These are phyloP conservation scores for Clarias laeviceps DNA, from an alignment of 2,797 vertebrate genomes.

Conservation along the genomic window DNA sequence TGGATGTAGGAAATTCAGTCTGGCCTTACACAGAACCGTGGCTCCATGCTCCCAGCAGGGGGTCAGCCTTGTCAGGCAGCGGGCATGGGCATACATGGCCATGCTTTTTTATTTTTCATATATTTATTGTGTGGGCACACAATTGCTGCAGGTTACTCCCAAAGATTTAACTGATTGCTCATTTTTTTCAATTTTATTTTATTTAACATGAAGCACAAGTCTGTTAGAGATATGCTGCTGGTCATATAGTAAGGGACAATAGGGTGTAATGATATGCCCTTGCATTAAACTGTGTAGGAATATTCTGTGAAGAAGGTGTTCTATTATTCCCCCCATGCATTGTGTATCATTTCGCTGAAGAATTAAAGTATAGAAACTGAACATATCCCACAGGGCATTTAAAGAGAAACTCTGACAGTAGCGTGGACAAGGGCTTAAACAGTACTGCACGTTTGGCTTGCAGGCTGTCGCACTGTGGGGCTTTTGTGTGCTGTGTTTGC, in stretches of 20 bases:
- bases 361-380: neutral
- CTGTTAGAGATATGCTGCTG: neutral
- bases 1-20: constrained; percentile 41
- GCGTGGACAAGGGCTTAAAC: neutral
- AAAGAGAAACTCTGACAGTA: constrained; percentile 22
- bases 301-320: neutral
- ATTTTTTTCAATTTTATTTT: constrained; percentile 36
- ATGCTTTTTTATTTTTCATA: constrained; percentile 70
- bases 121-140: constrained; percentile 68
- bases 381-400: constrained; percentile 11
- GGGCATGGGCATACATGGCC: constrained; percentile 61
- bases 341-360: neutral
- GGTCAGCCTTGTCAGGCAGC: constrained; percentile 33
- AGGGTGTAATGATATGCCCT: constrained; percentile 1
- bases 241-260: constrained; percentile 34
- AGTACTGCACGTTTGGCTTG: constrained; percentile 19
- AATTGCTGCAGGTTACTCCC: constrained; percentile 50
- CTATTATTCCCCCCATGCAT: neutral
- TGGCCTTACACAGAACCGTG: constrained; percentile 28
- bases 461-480: constrained; percentile 29
- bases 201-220: constrained; percentile 33
- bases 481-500: constrained; percentile 47
- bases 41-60: constrained; percentile 51
- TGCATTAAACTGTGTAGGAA: neutral
- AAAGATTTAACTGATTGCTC: constrained; percentile 41